phyloP scores from a whole-genome alignment of 2,797 vertebrate genomes.

The Lutjanus campechanus region DNA sequence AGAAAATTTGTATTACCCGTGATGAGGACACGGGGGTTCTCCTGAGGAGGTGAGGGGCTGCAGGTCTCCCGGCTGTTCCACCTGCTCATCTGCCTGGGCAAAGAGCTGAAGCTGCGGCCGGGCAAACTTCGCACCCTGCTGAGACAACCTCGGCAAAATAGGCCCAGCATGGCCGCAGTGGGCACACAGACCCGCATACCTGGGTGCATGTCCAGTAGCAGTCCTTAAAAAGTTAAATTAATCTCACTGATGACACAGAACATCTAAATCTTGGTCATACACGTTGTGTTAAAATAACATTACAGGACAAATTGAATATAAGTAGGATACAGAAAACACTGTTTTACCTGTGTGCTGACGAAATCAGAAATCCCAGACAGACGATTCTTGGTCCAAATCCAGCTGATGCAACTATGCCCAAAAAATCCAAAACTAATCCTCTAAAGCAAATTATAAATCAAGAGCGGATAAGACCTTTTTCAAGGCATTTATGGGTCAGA shows the following conservation, averaged over 20 bases:
- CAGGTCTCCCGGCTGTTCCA: slow-evolving; percentile 70
- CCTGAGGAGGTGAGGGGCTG: slow-evolving; percentile 51
- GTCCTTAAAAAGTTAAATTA: slow-evolving; percentile 42
- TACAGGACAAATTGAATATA: neutral
- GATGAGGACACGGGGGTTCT: slow-evolving; percentile 84
- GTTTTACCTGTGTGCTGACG: slow-evolving; percentile 62
- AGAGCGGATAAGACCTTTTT: slow-evolving; percentile 44
- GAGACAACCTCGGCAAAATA: slow-evolving; percentile 65
- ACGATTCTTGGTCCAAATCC: slow-evolving; percentile 45
- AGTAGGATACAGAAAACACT: neutral
- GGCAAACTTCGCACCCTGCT: slow-evolving; percentile 43
- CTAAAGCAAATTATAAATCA: slow-evolving; percentile 33
- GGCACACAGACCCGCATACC: slow-evolving; percentile 58
- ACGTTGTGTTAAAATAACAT: neutral
- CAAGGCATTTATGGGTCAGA: slow-evolving; percentile 63
- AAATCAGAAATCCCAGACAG: slow-evolving; percentile 53
- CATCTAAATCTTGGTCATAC: neutral
- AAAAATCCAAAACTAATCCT: slow-evolving; percentile 36
- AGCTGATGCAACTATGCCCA: slow-evolving; percentile 32
- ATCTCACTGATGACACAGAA: neutral
- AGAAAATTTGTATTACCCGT: slow-evolving; percentile 75
- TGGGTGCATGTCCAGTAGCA: slow-evolving; percentile 72
- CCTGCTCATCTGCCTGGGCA: slow-evolving; percentile 75
- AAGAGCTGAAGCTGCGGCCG: slow-evolving; percentile 64
- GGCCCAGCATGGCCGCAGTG: slow-evolving; percentile 49